Evolutionary conservation across 2,797 vertebrate genomes (phyloP).

Genomic region (Schizopygopsis malacanthus): DNA sequence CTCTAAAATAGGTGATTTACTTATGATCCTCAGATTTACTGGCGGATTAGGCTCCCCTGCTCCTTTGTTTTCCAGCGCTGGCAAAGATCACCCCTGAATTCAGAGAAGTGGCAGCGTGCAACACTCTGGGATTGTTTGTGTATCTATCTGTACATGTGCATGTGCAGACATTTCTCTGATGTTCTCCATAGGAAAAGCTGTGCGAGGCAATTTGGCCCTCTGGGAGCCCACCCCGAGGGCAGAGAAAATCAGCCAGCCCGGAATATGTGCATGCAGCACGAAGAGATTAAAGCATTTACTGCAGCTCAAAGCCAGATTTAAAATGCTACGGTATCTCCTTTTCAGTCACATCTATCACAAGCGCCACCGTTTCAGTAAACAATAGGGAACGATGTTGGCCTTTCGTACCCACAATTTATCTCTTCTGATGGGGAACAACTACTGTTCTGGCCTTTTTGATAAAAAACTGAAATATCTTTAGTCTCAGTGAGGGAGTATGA

Average conservation of each 20-base stretch:
- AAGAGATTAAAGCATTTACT: slow-evolving; percentile 50
- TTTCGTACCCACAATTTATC: slow-evolving; percentile 37
- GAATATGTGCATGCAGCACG: slow-evolving; percentile 35
- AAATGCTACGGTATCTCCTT: slow-evolving; percentile 41
- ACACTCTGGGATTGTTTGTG: slow-evolving; percentile 26
- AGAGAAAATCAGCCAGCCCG: slow-evolving; percentile 31
- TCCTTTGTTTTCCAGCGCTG: slow-evolving; percentile 59
- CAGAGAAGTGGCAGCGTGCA: slow-evolving; percentile 29
- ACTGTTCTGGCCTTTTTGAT: slow-evolving; percentile 35
- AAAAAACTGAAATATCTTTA: slow-evolving; percentile 32
- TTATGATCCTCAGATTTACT: slow-evolving; percentile 61
- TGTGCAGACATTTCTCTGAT: slow-evolving; percentile 21
- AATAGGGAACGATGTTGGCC: slow-evolving; percentile 39
- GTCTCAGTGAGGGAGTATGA: slow-evolving; percentile 29
- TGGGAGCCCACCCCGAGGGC: slow-evolving; percentile 44
- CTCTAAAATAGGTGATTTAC: slow-evolving; percentile 60
- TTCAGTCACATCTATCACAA: slow-evolving; percentile 46
- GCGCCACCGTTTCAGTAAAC: slow-evolving; percentile 46
- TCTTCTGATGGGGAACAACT: slow-evolving; percentile 5
- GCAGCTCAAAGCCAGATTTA: slow-evolving; percentile 48
- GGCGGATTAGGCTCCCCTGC: slow-evolving; percentile 46
- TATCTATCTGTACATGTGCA: slow-evolving; percentile 19
- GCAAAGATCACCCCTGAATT: slow-evolving; percentile 44
- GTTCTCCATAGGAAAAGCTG: slow-evolving; percentile 19
- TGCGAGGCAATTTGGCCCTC: slow-evolving; percentile 12